Conservation (phyloP, 2,888 invertebrate species). For the Zygogramma bicolorata region DNA sequence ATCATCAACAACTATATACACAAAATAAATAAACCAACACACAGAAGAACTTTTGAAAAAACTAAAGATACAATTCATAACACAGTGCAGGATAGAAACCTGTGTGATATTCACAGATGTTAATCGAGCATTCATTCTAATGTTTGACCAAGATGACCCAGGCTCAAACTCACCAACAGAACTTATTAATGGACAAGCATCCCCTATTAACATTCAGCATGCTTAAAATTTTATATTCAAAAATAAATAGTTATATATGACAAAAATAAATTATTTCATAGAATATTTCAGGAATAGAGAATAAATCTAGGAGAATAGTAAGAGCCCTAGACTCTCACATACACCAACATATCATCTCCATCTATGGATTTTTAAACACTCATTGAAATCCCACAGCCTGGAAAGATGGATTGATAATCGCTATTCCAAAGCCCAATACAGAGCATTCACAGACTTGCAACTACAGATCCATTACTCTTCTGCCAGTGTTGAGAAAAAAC, state of each 20-base stretch:
- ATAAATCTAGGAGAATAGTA: too few species aligned
- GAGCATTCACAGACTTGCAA: background rate
- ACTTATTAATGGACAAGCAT: background rate
- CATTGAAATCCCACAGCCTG: too few species aligned
- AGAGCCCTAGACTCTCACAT: too few species aligned
- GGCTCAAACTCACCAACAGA: slow-evolving; percentile 2
- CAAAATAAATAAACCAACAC: slow-evolving; percentile 32
- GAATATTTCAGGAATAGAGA: too few species aligned
- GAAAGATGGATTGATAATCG: too few species aligned
- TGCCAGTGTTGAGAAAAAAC: background rate
- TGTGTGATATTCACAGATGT: slow-evolving; percentile 12
- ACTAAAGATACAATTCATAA: slow-evolving; percentile 22
- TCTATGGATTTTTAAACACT: too few species aligned
- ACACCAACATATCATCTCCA: too few species aligned
- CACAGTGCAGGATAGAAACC: slow-evolving; percentile 26
- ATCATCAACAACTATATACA: slow-evolving; percentile 24
- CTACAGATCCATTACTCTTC: background rate
- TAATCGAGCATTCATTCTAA: slow-evolving; percentile 24
- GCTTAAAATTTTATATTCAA: slow-evolving; percentile 19
- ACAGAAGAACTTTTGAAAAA: slow-evolving; percentile 29
- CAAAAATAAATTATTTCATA: slow-evolving; percentile 7
- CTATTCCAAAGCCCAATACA: background rate
- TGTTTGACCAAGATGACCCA: slow-evolving; percentile 7
- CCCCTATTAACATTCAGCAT: slow-evolving; percentile 1
- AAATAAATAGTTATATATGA: slow-evolving; percentile 2